These are phyloP conservation scores for Cyprinodon tularosa DNA, from an alignment of 2,113 vertebrate genomes.

Conservation along the genomic window DNA sequence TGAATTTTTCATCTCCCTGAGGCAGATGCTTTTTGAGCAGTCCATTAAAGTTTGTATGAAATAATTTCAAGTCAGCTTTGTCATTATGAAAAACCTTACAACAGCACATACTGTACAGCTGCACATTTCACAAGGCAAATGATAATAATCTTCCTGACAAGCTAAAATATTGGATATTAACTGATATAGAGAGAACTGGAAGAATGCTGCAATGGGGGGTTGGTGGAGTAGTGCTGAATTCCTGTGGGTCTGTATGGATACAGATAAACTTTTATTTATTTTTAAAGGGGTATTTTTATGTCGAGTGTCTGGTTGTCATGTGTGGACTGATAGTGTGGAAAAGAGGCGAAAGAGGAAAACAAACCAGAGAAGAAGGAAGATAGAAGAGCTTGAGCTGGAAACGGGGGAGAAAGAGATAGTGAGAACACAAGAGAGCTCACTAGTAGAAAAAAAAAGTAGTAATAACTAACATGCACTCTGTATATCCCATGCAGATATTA, in stretches of 20 bases:
- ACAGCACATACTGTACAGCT: conserved; percentile 26
- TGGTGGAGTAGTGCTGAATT: conserved; percentile 64
- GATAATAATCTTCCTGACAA: conserved; percentile 66
- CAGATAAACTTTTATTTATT: conserved; percentile 60
- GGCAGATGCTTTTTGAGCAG: conserved; percentile 34
- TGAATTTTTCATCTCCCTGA: conserved; percentile 31
- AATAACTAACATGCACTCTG: conserved; percentile 51
- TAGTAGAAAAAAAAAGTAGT: conserved; percentile 9
- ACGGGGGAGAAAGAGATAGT: conserved; percentile 13
- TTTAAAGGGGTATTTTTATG: conserved; percentile 53
- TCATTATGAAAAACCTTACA: conserved; percentile 48
- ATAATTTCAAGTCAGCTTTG: conserved; percentile 50
- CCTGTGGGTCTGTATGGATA: conserved; percentile 55
- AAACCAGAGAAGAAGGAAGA: neutral
- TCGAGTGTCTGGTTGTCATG: conserved; percentile 70
- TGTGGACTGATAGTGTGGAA: conserved; percentile 45
- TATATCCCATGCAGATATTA: conserved; percentile 43
- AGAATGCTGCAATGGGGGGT: conserved; percentile 42
- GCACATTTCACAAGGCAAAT: conserved; percentile 44
- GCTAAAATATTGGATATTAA: conserved; percentile 58
- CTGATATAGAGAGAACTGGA: conserved; percentile 31
- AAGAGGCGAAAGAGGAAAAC: conserved; percentile 7
- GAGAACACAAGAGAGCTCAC: conserved; percentile 17
- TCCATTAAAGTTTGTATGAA: conserved; percentile 52
- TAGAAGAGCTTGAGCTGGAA: conserved; percentile 11